Evolutionary conservation across 2,797 vertebrate species (phyloP).

Genomic region (Sparus aurata): DNA sequence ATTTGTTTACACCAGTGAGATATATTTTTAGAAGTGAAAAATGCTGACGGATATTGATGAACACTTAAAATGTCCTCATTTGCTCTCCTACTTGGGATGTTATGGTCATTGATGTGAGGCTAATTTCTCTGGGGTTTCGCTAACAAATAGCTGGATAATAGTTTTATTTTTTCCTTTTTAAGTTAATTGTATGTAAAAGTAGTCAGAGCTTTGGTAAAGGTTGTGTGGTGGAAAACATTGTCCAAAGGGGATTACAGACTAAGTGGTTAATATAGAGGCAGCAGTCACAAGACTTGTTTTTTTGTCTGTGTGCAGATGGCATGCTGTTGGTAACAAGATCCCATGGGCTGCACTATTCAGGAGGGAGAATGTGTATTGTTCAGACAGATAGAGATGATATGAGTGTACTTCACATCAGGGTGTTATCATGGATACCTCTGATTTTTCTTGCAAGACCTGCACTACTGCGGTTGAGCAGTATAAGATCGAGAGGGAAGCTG

Average conservation of each 20-base stretch:
- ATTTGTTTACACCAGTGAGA: no score
- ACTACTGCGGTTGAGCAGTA: no score
- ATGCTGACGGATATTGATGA: no score
- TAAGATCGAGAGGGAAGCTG: no score
- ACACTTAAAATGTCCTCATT: no score
- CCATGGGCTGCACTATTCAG: constrained; percentile 50
- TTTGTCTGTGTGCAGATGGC: constrained; percentile 65
- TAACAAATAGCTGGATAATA: no score
- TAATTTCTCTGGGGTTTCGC: not conserved
- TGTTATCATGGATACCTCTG: no score
- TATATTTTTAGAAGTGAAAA: no score
- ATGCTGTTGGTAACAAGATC: constrained; percentile 62
- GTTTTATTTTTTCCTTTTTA: not conserved
- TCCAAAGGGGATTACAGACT: not conserved
- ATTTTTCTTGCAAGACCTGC: no score
- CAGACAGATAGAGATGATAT: constrained; percentile 1
- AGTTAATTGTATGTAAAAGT: not conserved
- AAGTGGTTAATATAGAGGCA: constrained; percentile 26
- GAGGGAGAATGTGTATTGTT: constrained; percentile 42
- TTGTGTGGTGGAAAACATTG: not conserved
- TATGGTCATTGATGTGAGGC: not conserved
- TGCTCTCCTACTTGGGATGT: not conserved
- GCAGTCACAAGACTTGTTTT: constrained; percentile 58
- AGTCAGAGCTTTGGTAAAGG: not conserved
- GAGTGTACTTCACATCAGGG: not conserved